Evolutionary conservation across 2,888 invertebrate genomes (phyloP).

Genomic region (Ormia ochracea): DNA sequence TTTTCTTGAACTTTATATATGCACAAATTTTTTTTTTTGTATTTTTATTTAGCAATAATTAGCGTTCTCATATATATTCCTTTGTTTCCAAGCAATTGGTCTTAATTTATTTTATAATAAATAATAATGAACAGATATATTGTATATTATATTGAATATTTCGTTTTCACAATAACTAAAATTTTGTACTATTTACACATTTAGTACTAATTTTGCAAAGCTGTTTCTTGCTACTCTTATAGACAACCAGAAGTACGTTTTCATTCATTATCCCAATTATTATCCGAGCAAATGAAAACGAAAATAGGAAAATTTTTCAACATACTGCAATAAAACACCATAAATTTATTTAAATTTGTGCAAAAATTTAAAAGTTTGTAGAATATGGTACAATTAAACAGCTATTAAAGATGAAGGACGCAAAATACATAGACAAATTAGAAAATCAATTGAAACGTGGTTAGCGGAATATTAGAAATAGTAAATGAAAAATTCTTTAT

Average conservation of each 20-base stretch:
- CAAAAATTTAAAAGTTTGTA: conserved; percentile 31
- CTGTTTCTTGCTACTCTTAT: not conserved
- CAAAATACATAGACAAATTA: conserved; percentile 25
- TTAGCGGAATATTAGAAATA: conserved; percentile 40
- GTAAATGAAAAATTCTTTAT: conserved; percentile 37
- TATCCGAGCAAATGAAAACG: conserved; percentile 58
- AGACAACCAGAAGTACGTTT: conserved; percentile 44
- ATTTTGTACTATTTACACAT: not conserved
- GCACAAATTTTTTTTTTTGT: too few species aligned
- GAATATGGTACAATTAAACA: conserved; percentile 12
- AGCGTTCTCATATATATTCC: too few species aligned
- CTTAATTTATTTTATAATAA: too few species aligned
- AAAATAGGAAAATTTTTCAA: conserved; percentile 54
- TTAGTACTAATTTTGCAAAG: conserved; percentile 5
- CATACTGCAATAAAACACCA: conserved; percentile 33
- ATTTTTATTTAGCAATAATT: too few species aligned
- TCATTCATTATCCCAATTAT: conserved; percentile 53
- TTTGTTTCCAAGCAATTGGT: too few species aligned
- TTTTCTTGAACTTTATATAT: too few species aligned
- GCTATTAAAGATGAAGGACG: conserved; percentile 43
- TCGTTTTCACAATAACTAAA: not conserved
- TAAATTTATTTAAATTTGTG: conserved; percentile 39
- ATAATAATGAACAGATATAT: too few species aligned
- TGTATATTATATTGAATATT: too few species aligned
- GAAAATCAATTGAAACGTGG: conserved; percentile 55